phyloP scores from a whole-genome alignment of 23 tunicate species.

The Halocynthia roretzi region DNA sequence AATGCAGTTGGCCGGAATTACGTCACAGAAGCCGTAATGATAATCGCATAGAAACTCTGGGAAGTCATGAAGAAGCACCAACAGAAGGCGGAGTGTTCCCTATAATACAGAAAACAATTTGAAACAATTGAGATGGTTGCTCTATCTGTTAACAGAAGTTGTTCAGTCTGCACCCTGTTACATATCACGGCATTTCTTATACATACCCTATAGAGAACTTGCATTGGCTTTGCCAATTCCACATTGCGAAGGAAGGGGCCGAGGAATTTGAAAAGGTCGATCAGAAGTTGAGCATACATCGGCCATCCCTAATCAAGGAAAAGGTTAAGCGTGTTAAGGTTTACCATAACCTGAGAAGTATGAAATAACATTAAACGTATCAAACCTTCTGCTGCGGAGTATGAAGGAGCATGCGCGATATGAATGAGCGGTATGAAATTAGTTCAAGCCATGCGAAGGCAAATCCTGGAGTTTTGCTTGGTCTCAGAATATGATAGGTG shows the following conservation, averaged over 20 bases:
- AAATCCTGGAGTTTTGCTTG: constrained; percentile 96
- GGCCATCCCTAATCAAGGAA: constrained; percentile 76
- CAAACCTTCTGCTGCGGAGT: constrained; percentile 83
- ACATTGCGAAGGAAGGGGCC: constrained; percentile 96
- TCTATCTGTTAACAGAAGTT: too few relatives aligned
- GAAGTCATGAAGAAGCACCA: constrained; percentile 95
- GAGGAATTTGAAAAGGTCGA: constrained; percentile 93
- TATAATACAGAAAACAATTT: neutral
- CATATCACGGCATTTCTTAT: neutral
- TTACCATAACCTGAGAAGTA: neutral
- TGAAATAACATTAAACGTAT: too few relatives aligned
- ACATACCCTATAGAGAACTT: constrained; percentile 81
- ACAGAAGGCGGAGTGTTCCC: constrained; percentile 92
- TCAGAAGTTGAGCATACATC: constrained; percentile 97
- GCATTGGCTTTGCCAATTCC: constrained; percentile 70
- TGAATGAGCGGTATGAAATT: constrained; percentile 84
- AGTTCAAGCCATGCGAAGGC: constrained; percentile 98
- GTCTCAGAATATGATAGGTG: constrained; percentile 95
- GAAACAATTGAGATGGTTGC: too few relatives aligned
- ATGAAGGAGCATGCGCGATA: constrained; percentile 86
- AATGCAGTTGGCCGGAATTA: constrained; percentile 98
- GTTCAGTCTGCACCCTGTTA: too few relatives aligned
- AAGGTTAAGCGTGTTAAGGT: neutral
- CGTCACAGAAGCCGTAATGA: constrained; percentile 98
- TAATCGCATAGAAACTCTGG: constrained; percentile 96